Conservation (phyloP, 2,888 invertebrate species). For the Dioctria rufipes region DNA sequence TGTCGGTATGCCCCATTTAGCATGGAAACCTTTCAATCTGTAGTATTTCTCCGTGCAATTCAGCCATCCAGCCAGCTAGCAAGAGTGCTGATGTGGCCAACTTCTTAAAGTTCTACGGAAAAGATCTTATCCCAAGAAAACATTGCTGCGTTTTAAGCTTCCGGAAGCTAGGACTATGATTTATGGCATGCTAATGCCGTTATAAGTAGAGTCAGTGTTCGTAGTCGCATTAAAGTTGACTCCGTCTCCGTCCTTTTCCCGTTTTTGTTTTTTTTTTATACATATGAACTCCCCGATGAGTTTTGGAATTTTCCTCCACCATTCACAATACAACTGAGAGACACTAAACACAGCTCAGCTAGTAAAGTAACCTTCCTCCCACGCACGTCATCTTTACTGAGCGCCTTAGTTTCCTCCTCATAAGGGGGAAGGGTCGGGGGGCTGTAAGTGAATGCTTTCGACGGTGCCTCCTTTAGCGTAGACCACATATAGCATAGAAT, state of each 20-base stretch:
- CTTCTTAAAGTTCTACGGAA: neutral
- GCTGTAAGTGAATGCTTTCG: no score
- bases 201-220: slow-evolving; percentile 34
- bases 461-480: neutral
- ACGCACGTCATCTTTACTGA: no score
- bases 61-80: neutral
- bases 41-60: neutral
- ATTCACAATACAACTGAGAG: slow-evolving; percentile 15
- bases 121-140: slow-evolving; percentile 24
- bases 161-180: slow-evolving; percentile 34
- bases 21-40: slow-evolving; percentile 31
- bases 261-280: slow-evolving; percentile 1
- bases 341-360: neutral
- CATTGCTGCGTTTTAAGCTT: slow-evolving; percentile 7
- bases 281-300: slow-evolving; percentile 28
- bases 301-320: slow-evolving; percentile 42
- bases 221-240: neutral
- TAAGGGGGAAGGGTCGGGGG: no score
- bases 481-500: slow-evolving; percentile 47
- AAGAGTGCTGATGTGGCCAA: neutral
- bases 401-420: no score
- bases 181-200: slow-evolving; percentile 48
- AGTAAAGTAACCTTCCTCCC: no score
- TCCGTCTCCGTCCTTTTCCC: neutral
- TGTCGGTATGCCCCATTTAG: slow-evolving; percentile 20